phyloP scores from a whole-genome alignment of 2,113 vertebrate species.

The Melanostigma gelatinosum region DNA sequence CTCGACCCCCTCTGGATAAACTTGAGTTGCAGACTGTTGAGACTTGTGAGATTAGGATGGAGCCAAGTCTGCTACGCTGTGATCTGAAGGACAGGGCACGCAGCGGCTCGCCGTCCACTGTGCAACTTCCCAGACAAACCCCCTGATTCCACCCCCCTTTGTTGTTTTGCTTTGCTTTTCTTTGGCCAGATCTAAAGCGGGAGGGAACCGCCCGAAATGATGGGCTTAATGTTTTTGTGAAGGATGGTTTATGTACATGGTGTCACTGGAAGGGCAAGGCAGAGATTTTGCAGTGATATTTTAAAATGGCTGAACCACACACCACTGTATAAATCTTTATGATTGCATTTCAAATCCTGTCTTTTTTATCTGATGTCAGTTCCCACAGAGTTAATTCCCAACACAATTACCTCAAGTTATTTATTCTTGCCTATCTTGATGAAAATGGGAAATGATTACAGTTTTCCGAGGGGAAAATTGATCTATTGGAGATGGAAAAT shows the following conservation, averaged over 20 bases:
- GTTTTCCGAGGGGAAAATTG: neutral
- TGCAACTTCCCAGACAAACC: constrained; percentile 54
- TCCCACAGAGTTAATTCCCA: constrained; percentile 48
- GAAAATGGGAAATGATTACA: constrained; percentile 39
- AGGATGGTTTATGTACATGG: constrained; percentile 82
- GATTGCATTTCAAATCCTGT: constrained; percentile 60
- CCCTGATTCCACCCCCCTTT: constrained; percentile 34
- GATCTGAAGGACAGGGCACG: constrained; percentile 61
- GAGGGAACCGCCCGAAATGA: constrained; percentile 57
- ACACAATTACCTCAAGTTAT: constrained; percentile 36
- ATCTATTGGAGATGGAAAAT: constrained; percentile 17
- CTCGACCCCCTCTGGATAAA: constrained; percentile 74
- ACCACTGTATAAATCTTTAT: constrained; percentile 48
- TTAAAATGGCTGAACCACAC: constrained; percentile 51
- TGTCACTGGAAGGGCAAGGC: constrained; percentile 81
- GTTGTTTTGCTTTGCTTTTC: constrained; percentile 67
- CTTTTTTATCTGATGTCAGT: constrained; percentile 52
- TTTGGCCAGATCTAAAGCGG: constrained; percentile 58
- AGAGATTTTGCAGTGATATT: constrained; percentile 58
- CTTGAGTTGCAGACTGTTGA: constrained; percentile 75
- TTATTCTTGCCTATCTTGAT: constrained; percentile 42
- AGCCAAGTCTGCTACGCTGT: constrained; percentile 72
- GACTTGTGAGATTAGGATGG: constrained; percentile 80
- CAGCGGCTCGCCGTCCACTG: constrained; percentile 34
- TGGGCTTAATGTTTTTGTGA: constrained; percentile 67